phyloP scores from a whole-genome alignment of 2,113 vertebrate species.

The Acanthisitta chloris region DNA sequence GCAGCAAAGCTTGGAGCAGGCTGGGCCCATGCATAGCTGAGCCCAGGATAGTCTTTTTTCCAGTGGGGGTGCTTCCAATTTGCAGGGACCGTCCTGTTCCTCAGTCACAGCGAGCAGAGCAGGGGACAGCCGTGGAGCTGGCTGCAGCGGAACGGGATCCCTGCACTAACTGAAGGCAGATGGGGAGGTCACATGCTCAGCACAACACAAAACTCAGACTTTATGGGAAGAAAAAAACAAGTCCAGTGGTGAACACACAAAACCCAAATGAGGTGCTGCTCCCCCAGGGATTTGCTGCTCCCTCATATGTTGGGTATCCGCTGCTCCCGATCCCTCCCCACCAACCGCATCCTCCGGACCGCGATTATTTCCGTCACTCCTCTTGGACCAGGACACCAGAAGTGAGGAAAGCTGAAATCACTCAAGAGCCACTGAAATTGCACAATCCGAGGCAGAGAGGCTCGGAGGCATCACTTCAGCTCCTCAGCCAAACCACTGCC shows the following conservation, averaged over 20 bases:
- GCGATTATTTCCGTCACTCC: not conserved
- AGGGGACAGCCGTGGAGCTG: rapidly evolving
- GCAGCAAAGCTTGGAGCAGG: not conserved
- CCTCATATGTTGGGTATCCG: rapidly evolving
- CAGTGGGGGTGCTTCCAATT: not conserved
- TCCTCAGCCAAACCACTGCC: not conserved
- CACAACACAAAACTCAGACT: not conserved
- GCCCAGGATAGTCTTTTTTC: not conserved
- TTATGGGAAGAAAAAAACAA: not conserved
- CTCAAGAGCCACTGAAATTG: not conserved
- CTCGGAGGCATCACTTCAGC: not conserved
- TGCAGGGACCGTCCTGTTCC: not conserved
- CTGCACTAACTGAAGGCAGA: not conserved
- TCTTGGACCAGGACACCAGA: not conserved
- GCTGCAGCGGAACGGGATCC: not conserved
- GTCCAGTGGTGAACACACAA: not conserved
- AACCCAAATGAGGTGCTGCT: not conserved
- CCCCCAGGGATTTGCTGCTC: not conserved
- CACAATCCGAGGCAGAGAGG: not conserved
- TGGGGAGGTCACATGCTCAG: not conserved
- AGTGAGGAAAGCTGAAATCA: not conserved
- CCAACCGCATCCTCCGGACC: rapidly evolving
- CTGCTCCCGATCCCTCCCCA: not conserved
- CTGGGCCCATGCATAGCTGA: rapidly evolving
- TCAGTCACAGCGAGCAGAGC: rapidly evolving